Evolutionary conservation across 2,113 vertebrate genomes (phyloP).

Genomic region (Pterocles orientalis): DNA sequence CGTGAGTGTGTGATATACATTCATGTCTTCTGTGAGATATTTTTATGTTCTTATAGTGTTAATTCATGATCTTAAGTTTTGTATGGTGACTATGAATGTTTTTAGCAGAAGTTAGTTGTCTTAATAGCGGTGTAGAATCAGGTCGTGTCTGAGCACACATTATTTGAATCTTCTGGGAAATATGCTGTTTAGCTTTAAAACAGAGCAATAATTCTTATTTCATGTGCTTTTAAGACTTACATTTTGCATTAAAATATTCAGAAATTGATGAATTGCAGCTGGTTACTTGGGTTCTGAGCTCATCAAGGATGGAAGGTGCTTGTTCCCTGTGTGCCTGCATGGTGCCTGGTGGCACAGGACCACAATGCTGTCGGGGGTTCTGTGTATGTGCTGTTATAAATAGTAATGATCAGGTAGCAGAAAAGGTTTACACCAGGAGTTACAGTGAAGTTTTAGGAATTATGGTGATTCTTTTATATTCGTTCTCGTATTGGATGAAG

Average conservation of each 20-base stretch:
- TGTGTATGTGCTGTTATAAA: background rate
- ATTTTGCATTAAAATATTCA: background rate
- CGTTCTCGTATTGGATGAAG: accelerated
- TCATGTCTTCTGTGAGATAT: background rate
- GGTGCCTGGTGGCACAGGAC: background rate
- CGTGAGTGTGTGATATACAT: background rate
- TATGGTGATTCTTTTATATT: background rate
- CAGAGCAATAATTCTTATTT: background rate
- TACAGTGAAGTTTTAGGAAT: background rate
- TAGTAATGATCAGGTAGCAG: background rate
- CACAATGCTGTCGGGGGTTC: accelerated
- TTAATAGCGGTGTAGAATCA: background rate
- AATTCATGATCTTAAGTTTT: background rate
- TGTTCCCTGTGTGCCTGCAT: accelerated
- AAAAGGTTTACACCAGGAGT: background rate
- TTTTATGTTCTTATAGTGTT: background rate
- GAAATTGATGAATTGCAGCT: background rate
- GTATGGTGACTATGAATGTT: background rate
- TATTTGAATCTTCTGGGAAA: background rate
- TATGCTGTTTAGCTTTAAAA: background rate
- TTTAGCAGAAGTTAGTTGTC: background rate
- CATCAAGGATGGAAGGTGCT: background rate
- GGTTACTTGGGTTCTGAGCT: background rate
- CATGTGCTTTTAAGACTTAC: background rate
- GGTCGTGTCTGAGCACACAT: background rate